Base-by-base conservation (phyloP, 2,113 vertebrate species). In the Oxygymnocypris stewartii region DNA sequence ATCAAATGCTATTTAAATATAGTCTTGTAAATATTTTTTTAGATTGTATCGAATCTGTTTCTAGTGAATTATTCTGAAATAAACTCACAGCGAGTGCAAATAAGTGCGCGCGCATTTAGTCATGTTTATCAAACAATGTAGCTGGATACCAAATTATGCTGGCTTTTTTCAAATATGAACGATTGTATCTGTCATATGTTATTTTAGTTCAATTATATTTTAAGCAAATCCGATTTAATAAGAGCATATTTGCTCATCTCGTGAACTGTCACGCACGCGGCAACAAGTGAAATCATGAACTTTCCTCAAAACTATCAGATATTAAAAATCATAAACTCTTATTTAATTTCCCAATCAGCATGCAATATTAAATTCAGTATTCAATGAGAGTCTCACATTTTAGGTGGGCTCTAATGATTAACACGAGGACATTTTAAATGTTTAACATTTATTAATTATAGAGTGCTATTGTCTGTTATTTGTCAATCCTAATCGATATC, bases 401-500 rank as follows among this genome's bases (percentile, higher is more conserved):
- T 49, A 76, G 13, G 12, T 67, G 31, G 81, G 0, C 6, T 31
- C 25, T 86, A 16, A 85, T 80, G 69, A 86, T 71, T 28, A 88
- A 88, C 74, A 84, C 47, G 37, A 87, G 83, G 93, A 92, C 59
- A 91, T 94, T 93, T 96, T 92, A 96, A 95, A 95, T 95, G 95
- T 76, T 47, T 42, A 77, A 87, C 79, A 85, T 94, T 93, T 97
- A 97, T 97, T 97, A 94, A 95, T 95, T 94, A 74, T 95, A 23
- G 4, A 94, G 93, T 88, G 85, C 86, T 89, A 18, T 91, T 93
- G 94, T 94, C 95, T 92, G 89, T 94, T 94, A 65, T 74, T 49
- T 75, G 80, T 14, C 44, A 67, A n/a, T 59, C 49, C 13, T 40
- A 84, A 79, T 69, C 61, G 76, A 89, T 54, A 71, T 51, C 59